Percentiles rank a stretch among this genome's conserved stretches.
Conservation (phyloP, 2,888 invertebrate species). For the Anoncus sp. region DNA sequence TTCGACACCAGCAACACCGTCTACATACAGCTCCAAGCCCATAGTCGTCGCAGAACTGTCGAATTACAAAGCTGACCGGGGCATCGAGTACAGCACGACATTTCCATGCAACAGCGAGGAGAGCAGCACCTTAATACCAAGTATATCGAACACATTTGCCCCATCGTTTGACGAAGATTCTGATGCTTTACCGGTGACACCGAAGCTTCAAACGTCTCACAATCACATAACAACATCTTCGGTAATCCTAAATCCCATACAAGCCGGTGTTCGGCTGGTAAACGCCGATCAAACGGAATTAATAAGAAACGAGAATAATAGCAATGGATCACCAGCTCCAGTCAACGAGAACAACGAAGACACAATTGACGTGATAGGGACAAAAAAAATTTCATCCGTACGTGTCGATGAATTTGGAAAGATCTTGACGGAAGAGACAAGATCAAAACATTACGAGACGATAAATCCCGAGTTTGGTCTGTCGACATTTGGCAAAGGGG, state of each 20-base stretch:
- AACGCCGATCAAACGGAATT: slow-evolving; percentile 73
- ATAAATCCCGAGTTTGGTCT: slow-evolving; percentile 63
- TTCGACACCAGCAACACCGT: slow-evolving; percentile 27
- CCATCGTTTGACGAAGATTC: slow-evolving; percentile 15
- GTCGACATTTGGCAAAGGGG: slow-evolving; percentile 21
- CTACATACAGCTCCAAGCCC: slow-evolving; percentile 72
- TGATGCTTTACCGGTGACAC: slow-evolving; percentile 44
- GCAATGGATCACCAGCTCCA: slow-evolving; percentile 59
- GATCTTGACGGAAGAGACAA: slow-evolving; percentile 24
- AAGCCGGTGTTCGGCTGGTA: slow-evolving; percentile 77
- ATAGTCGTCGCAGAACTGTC: slow-evolving; percentile 78
- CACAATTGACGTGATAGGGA: slow-evolving; percentile 7
- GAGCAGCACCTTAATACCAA: slow-evolving; percentile 59
- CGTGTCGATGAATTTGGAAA: slow-evolving; percentile 67
- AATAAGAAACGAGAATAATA: slow-evolving; percentile 58
- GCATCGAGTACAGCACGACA: slow-evolving; percentile 70
- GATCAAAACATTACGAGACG: slow-evolving; percentile 57
- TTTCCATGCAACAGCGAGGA: slow-evolving; percentile 71
- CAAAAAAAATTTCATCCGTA: slow-evolving; percentile 56
- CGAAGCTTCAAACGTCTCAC: slow-evolving; percentile 51
- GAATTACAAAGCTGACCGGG: slow-evolving; percentile 56
- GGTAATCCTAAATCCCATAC: slow-evolving; percentile 76
- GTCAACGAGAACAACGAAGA: slow-evolving; percentile 69
- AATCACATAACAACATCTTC: slow-evolving; percentile 71
- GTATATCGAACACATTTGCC: slow-evolving; percentile 41